Evolutionary conservation across 2,888 invertebrate species (phyloP).

Genomic region (Drosophila merina): DNA sequence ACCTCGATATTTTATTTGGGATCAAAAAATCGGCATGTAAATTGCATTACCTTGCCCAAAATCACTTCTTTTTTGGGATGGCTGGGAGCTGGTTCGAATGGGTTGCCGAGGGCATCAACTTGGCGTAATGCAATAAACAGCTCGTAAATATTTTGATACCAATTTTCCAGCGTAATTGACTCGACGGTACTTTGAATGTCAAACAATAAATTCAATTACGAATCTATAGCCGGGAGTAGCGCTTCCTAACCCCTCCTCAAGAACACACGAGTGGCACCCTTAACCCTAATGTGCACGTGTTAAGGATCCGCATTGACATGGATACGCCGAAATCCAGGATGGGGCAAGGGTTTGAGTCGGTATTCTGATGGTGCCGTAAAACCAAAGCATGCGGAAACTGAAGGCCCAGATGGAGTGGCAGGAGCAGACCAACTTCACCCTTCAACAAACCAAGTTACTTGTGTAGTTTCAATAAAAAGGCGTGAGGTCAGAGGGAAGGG

Average conservation of each 20-base stretch:
- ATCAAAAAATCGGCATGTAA: constrained; percentile 69
- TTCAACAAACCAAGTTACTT: background rate
- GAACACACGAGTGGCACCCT: constrained; percentile 41
- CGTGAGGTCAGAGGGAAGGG: background rate
- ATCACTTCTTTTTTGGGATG: background rate
- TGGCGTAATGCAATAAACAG: constrained; percentile 78
- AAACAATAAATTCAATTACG: constrained; percentile 83
- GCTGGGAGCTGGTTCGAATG: constrained; percentile 17
- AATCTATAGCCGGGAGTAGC: constrained; percentile 55
- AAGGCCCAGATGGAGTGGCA: constrained; percentile 62
- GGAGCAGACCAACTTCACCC: background rate
- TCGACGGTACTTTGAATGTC: constrained; percentile 82
- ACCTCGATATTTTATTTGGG: constrained; percentile 20
- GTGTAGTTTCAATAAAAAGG: background rate
- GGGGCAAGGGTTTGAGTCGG: constrained; percentile 16
- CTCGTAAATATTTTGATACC: constrained; percentile 81
- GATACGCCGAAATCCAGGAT: constrained; percentile 57
- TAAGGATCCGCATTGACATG: constrained; percentile 40
- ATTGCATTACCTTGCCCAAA: constrained; percentile 66
- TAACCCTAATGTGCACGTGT: constrained; percentile 77
- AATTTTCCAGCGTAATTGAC: constrained; percentile 81
- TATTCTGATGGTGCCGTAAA: constrained; percentile 58
- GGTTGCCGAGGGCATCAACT: constrained; percentile 52
- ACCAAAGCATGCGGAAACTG: constrained; percentile 78
- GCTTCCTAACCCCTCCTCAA: constrained; percentile 13